Conservation (phyloP, 2,888 invertebrate genomes). For the Callyntrura sp. region DNA sequence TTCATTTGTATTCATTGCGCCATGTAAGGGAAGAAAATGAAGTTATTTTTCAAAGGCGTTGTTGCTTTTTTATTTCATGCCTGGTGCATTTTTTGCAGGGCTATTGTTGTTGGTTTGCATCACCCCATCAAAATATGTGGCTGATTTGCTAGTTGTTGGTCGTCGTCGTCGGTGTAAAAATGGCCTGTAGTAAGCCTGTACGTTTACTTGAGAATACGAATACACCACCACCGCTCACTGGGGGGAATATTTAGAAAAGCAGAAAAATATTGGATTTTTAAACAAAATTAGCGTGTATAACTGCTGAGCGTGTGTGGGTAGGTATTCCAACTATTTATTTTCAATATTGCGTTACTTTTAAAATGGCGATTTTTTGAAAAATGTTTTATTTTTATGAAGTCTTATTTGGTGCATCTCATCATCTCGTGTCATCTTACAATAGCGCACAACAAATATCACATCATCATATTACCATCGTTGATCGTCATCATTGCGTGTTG, state of each 20-base stretch:
- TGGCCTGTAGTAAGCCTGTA: no score
- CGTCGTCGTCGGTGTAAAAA: neutral
- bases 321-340: neutral
- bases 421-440: constrained; percentile 17
- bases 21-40: constrained; percentile 70
- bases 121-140: neutral
- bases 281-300: constrained; percentile 14
- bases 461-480: neutral
- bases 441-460: no score
- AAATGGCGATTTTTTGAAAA: neutral
- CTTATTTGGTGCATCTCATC: constrained; percentile 30
- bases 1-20: constrained; percentile 74
- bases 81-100: constrained; percentile 23
- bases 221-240: neutral
- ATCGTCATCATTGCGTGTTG: neutral
- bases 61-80: constrained; percentile 26
- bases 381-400: neutral
- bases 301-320: no score
- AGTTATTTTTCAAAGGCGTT: constrained; percentile 71
- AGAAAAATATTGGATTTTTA: neutral
- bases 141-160: neutral
- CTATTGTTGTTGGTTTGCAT: constrained; percentile 8
- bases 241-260: neutral
- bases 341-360: neutral
- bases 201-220: constrained; percentile 2